phyloP scores from a whole-genome alignment of 2,888 invertebrate species.

The Acanthosepion esculentum region DNA sequence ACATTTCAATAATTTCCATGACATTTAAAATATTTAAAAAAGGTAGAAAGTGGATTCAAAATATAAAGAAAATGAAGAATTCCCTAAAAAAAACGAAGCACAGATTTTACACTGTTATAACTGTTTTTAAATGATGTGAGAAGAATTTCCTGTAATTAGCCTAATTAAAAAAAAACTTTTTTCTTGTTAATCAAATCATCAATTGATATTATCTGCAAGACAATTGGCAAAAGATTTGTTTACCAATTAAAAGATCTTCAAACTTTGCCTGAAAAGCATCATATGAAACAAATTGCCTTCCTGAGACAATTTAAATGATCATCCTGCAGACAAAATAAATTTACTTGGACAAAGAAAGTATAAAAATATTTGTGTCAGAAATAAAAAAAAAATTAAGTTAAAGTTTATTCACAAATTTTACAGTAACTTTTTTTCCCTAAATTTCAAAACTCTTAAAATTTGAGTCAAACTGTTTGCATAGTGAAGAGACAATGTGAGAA shows the following conservation, averaged over 20 bases:
- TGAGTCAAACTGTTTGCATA: too few species aligned
- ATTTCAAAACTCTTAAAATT: too few species aligned
- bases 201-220: not conserved
- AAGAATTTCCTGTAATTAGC: slow-evolving; percentile 18
- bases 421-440: too few species aligned
- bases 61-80: not conserved
- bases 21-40: not conserved
- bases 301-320: too few species aligned
- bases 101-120: not conserved
- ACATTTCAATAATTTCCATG: not conserved
- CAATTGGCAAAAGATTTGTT: not conserved
- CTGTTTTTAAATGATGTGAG: not conserved
- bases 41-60: not conserved
- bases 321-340: too few species aligned
- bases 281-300: not conserved
- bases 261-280: not conserved
- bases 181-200: not conserved
- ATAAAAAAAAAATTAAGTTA: too few species aligned
- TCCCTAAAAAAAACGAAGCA: not conserved
- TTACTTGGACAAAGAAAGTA: too few species aligned
- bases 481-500: too few species aligned
- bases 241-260: not conserved
- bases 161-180: not conserved
- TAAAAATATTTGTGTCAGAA: too few species aligned
- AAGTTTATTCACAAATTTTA: too few species aligned